These are phyloP conservation scores for Odontamblyopus rebecca DNA, from an alignment of 2,797 vertebrate genomes.

Conservation along the genomic window DNA sequence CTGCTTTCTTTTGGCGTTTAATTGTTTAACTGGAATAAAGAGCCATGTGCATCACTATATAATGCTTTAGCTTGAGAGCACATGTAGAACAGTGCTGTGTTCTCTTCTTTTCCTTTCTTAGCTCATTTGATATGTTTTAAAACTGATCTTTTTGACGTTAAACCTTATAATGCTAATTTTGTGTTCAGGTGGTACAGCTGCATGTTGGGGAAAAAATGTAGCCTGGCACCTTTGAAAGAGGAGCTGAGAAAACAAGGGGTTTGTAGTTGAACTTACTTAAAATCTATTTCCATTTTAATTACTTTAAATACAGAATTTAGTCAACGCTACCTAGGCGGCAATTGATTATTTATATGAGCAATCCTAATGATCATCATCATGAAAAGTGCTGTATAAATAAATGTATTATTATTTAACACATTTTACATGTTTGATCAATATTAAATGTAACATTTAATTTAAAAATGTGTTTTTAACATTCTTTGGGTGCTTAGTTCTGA, in stretches of 20 bases:
- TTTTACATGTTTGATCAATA: background rate
- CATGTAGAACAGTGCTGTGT: too few relatives aligned
- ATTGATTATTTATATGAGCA: too few relatives aligned
- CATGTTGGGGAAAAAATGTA: constrained; percentile 99
- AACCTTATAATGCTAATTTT: constrained; percentile 21
- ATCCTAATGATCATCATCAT: too few relatives aligned
- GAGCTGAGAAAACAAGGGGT: constrained; percentile 95
- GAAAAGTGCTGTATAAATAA: too few relatives aligned
- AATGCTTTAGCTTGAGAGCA: too few relatives aligned
- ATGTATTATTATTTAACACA: too few relatives aligned
- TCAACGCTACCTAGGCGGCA: too few relatives aligned
- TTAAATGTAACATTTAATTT: background rate
- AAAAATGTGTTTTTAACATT: background rate
- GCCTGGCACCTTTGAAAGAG: constrained; percentile 93
- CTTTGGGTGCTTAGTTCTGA: background rate
- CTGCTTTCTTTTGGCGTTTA: too few relatives aligned
- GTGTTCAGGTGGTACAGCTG: constrained; percentile 96
- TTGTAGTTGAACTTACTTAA: constrained; percentile 50
- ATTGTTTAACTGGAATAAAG: too few relatives aligned
- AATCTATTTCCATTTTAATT: background rate
- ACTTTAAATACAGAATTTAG: background rate
- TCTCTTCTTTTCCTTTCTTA: too few relatives aligned
- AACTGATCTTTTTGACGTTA: background rate
- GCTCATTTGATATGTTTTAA: too few relatives aligned
- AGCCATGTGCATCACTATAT: too few relatives aligned